Base-by-base conservation (phyloP, 1,140 invertebrate species). In the Brachionus paranguensis region DNA sequence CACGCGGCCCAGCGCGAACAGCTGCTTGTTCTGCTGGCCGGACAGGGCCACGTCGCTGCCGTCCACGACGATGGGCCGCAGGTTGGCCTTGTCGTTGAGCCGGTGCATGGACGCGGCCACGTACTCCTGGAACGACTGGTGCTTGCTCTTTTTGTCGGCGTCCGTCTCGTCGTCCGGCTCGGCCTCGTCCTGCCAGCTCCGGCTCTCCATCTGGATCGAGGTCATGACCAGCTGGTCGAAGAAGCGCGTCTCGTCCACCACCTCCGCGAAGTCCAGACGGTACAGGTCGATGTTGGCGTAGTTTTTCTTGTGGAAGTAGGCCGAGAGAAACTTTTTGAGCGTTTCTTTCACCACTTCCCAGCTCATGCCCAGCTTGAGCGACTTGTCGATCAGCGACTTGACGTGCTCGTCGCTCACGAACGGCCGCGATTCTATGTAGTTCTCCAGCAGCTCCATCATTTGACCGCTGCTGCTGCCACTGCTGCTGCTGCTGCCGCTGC, bases 1-100 rank as follows among this genome's bases (percentile, higher is more conserved):
- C 0, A 81, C 33, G 20, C 78, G 50, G 12, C 8, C 20, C 0
- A 81, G n/a, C 7, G n/a, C 1, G 41, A 81, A 81, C 43, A 68
- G n/a, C 43, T 64, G 78, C 17, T 65, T 65, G 41, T 81, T 81
- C 4, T 20, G 55, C 17, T 79, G 78, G 43, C 8, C 78, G 6
- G 78, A 81, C 3, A 43, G 27, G n/a, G 89, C 89, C 24, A 89
- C 87, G 86, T 89, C 89, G 83, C 88, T 89, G 5, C 89, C 89
- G 86, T 89, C 89, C 55, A 89, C 88, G 2, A 89, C 87, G 17
- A 89, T 88, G 3, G 86, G 86, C 60, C 88, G 84, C n/a, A 89
- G 85, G 74, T 87, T 87, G 47, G 53, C 8, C 33, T 81, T 81
- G 41, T 81, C 78, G 33, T 81, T 81, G 14, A 60, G 24, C 0